Percentiles rank a stretch among this genome's conserved stretches.
These are phyloP conservation scores for Artibeus jamaicensis DNA, from an alignment of 2,797 vertebrate species.

Conservation along the genomic window DNA sequence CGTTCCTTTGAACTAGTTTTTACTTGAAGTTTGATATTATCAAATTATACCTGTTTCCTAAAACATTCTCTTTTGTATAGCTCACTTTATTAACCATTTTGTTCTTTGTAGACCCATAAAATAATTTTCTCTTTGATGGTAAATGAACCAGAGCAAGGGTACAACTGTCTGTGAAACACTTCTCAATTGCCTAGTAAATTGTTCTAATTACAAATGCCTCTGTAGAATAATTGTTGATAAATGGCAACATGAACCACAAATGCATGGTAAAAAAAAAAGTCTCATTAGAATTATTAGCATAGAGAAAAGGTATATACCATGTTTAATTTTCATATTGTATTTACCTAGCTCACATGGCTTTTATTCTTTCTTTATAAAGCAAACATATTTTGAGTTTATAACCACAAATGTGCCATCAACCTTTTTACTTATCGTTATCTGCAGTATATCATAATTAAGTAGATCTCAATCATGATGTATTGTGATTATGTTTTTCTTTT, in stretches of 20 bases:
- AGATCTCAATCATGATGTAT: not conserved
- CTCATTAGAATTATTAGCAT: not conserved
- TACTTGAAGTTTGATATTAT: not conserved
- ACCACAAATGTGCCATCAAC: not conserved
- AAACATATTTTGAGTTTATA: slow-evolving; percentile 3
- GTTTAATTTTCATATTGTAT: not conserved
- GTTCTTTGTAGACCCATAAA: not conserved
- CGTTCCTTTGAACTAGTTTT: not conserved
- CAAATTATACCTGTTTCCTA: not conserved
- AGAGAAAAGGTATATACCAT: not conserved
- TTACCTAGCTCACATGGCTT: not conserved
- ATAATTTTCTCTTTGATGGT: slow-evolving; percentile 15
- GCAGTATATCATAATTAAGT: slow-evolving; percentile 1
- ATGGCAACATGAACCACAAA: not conserved
- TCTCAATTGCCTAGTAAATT: not conserved
- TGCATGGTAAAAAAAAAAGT: not conserved
- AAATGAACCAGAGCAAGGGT: not conserved
- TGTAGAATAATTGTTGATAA: slow-evolving; percentile 17
- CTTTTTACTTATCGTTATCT: not conserved
- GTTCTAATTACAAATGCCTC: slow-evolving; percentile 20
- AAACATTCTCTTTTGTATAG: not conserved
- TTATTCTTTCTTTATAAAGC: slow-evolving; percentile 8
- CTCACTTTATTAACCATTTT: not conserved
- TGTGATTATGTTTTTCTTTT: not conserved
- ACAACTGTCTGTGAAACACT: not conserved